Base-by-base conservation (phyloP, 2,113 vertebrate species). In the Prolemur simus region DNA sequence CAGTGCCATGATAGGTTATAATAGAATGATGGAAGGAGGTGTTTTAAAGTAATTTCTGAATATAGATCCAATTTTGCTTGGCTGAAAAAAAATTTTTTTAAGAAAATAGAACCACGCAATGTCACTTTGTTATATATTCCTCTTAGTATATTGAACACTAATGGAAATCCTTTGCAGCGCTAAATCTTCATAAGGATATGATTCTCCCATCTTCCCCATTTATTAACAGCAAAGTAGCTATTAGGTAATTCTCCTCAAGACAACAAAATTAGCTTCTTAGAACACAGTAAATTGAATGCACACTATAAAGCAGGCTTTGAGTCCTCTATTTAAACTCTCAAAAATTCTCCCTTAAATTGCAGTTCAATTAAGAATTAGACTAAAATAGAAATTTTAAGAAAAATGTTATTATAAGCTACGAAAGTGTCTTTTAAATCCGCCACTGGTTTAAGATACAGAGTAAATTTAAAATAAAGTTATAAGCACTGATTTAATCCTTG, bases 361-460 rank as follows among this genome's bases (percentile, higher is more conserved):
- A 54, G 6, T 6, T 92, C 86, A 93, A 25, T 80, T 9, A 92
- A 78, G 18, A 91, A 93, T 37, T 27, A 96, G 11, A 63, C 49
- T 69, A 82, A 56, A 60, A 77, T 64, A 91, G 73, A 73, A 3
- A 8, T 71, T 89, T 58, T 34, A 87, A 89, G 1, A 69, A 81
- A 78, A 23, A 2, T 34, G 10, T 5, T 56, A 56, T 9, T 21
- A 9, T 47, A 94, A 76, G 93, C 78, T 60, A 94, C 3, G 21
- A 78, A 94, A 84, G 95, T 32, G 0, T 52, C 11, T 8, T 97
- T 94, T 77, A 21, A 34, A 89, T 89, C 88, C 80, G 0, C 56
- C 4, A 54, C 32, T 15, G 18, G 7, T 25, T 1, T 1, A 0
- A 12, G 63, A 39, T 0, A 71, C 14, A 42, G 13, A 89, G 21